Percentiles rank a stretch among this genome's conserved stretches.
phyloP scores from a whole-genome alignment of 2,797 vertebrate species.

The Gouania willdenowi region DNA sequence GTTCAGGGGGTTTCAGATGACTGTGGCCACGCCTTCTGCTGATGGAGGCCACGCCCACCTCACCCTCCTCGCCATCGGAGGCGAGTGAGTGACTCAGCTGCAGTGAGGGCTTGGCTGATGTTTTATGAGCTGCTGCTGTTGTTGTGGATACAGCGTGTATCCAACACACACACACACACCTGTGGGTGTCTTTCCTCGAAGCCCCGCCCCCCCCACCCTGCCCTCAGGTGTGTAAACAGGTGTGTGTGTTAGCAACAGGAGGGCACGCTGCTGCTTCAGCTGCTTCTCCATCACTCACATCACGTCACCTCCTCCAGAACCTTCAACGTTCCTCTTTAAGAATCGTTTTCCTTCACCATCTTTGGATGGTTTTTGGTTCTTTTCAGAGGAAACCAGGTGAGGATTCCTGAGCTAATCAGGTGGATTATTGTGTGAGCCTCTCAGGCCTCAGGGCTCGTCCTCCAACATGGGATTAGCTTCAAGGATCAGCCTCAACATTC shows the following conservation, averaged over 20 bases:
- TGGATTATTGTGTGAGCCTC: constrained; percentile 63
- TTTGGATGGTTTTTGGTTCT: constrained; percentile 8
- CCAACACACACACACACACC: constrained; percentile 16
- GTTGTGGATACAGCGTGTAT: constrained; percentile 40
- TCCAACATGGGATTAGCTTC: constrained; percentile 55
- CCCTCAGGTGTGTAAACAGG: constrained; percentile 54
- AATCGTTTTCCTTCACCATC: no score
- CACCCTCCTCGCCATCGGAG: constrained; percentile 35
- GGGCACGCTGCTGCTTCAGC: constrained; percentile 26
- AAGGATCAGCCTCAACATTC: constrained; percentile 65
- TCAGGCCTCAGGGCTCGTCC: constrained; percentile 44
- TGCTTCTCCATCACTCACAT: constrained; percentile 26
- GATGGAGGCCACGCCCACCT: no score
- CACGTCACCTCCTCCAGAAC: constrained; percentile 15
- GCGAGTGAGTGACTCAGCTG: constrained; percentile 44
- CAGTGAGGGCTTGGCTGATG: constrained; percentile 56
- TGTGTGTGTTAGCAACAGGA: constrained; percentile 42
- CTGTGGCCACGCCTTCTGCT: no score
- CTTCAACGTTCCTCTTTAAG: constrained; percentile 18
- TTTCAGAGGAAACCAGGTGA: constrained; percentile 32
- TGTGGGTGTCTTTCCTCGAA: constrained; percentile 19
- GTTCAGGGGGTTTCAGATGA: constrained; percentile 21
- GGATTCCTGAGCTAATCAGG: constrained; percentile 50
- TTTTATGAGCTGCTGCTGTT: constrained; percentile 37
- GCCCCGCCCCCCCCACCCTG: constrained; percentile 65